These are phyloP conservation scores for Scaptomyza pallida DNA, from an alignment of 1,140 invertebrate genomes.

Conservation along the genomic window DNA sequence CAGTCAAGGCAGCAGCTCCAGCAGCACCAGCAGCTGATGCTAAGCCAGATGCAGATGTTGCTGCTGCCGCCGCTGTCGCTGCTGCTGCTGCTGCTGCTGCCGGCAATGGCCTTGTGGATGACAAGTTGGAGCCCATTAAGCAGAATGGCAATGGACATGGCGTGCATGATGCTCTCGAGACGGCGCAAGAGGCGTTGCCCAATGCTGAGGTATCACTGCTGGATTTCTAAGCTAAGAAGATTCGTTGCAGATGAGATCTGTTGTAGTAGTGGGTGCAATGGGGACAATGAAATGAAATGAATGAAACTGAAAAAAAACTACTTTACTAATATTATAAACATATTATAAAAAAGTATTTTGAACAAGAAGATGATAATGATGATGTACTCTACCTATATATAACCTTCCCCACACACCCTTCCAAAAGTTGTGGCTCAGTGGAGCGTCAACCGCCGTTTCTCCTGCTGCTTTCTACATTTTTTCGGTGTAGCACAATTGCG, in stretches of 20 bases:
- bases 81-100: conserved; percentile 3
- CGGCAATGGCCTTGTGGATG: conserved; percentile 35
- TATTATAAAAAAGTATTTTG: conserved; percentile 68
- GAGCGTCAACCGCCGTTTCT: not conserved
- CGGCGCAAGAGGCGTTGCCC: conserved; percentile 33
- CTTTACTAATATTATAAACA: conserved; percentile 78
- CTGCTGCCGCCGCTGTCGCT: no score
- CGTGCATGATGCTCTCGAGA: conserved; percentile 35
- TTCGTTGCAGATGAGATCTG: conserved; percentile 13
- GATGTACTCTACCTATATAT: not conserved
- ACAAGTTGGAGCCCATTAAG: conserved; percentile 24
- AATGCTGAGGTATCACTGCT: conserved; percentile 51
- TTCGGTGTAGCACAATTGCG: conserved; percentile 18
- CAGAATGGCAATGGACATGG: conserved; percentile 60
- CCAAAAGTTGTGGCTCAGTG: conserved; percentile 46
- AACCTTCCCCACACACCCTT: not conserved
- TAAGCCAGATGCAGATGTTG: not conserved
- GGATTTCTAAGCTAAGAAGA: conserved; percentile 55
- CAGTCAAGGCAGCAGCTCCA: conserved; percentile 34
- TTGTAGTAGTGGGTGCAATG: no score
- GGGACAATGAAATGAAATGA: not conserved
- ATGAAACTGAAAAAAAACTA: conserved; percentile 35
- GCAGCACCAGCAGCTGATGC: conserved; percentile 7
- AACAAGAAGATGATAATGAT: conserved; percentile 11
- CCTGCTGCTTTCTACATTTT: not conserved